Conservation (phyloP, 2,888 invertebrate species). For the Clusia tigrina region DNA sequence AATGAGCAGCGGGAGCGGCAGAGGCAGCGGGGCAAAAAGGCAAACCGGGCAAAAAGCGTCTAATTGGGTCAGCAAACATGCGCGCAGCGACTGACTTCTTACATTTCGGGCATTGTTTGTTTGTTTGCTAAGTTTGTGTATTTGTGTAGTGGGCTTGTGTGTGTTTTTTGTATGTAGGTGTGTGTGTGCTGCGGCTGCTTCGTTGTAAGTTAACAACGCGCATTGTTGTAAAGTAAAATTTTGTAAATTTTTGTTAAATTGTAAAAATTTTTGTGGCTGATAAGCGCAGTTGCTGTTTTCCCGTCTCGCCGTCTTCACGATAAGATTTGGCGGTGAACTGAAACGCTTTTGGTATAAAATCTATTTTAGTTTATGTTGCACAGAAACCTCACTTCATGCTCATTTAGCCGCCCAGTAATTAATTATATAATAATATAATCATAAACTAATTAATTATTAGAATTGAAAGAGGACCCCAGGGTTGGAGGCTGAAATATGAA, state of each 20-base stretch:
- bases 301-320: no score
- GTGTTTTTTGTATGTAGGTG: conserved; percentile 28
- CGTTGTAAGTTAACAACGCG: conserved; percentile 11
- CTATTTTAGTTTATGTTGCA: no score
- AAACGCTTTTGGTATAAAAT: no score
- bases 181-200: conserved; percentile 35
- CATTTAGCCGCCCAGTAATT: no score
- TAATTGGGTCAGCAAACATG: conserved; percentile 28
- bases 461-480: no score
- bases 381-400: no score
- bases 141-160: conserved; percentile 21
- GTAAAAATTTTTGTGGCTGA: no score
- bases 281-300: no score
- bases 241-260: neutral
- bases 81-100: neutral
- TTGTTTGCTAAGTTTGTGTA: conserved; percentile 7
- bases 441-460: no score
- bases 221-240: neutral
- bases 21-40: neutral
- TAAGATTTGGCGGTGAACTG: no score
- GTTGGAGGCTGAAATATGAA: no score
- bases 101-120: conserved; percentile 33
- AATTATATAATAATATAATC: no score
- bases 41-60: conserved; percentile 13
- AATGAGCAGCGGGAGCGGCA: neutral